Evolutionary conservation across 1,140 invertebrate species (phyloP).

Genomic region (Mercenaria mercenaria): DNA sequence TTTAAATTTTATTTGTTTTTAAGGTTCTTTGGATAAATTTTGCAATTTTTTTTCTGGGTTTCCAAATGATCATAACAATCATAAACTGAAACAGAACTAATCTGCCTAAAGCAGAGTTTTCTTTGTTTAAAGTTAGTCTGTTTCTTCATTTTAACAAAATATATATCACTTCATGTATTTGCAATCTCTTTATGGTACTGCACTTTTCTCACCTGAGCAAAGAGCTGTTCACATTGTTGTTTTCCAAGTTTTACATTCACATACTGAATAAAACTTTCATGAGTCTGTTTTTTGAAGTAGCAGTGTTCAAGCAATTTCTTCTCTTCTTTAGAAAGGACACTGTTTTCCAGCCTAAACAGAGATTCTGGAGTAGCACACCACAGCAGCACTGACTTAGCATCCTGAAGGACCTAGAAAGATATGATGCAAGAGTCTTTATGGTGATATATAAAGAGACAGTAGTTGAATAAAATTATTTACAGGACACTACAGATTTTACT

Average conservation of each 20-base stretch:
- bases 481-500: too few relatives aligned
- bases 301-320: background rate
- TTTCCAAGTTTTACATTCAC: background rate
- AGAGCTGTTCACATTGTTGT: background rate
- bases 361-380: slow-evolving; percentile 58
- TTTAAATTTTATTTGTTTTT: too few relatives aligned
- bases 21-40: too few relatives aligned
- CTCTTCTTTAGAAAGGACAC: background rate
- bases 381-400: slow-evolving; percentile 10
- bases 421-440: background rate
- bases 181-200: too few relatives aligned
- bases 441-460: background rate
- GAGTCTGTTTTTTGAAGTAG: slow-evolving; percentile 19
- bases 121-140: too few relatives aligned
- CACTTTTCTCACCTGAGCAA: slow-evolving; percentile 36
- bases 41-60: too few relatives aligned
- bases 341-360: slow-evolving; percentile 12
- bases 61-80: too few relatives aligned
- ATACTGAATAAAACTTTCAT: slow-evolving; percentile 34
- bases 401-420: slow-evolving; percentile 13
- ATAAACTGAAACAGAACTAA: too few relatives aligned
- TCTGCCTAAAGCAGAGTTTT: too few relatives aligned
- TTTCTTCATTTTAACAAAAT: too few relatives aligned
- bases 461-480: too few relatives aligned
- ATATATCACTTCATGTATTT: too few relatives aligned